Conservation (phyloP, 2,888 invertebrate genomes). For the Oasisia sp. region DNA sequence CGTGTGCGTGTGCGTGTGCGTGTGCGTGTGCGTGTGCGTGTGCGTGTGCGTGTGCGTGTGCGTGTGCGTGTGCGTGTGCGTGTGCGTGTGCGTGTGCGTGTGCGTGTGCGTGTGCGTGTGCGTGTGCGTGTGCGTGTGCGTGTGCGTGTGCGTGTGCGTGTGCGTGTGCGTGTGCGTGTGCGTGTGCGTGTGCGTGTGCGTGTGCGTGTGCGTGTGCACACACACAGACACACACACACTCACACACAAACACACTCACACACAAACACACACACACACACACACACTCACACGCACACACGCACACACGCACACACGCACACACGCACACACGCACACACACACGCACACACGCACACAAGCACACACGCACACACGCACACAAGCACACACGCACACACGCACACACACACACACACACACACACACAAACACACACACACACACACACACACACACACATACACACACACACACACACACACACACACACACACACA, state of each 20-base stretch:
- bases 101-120: neutral
- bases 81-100: constrained; percentile 18
- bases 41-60: neutral
- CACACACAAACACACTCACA: neutral
- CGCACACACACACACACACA: no score
- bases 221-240: no score
- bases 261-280: no score
- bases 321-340: neutral
- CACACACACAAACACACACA: no score
- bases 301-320: neutral
- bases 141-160: neutral
- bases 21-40: neutral
- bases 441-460: neutral
- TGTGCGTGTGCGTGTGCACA: neutral
- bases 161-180: no score
- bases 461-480: neutral
- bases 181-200: neutral
- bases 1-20: no score
- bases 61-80: constrained; percentile 18
- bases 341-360: no score
- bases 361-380: no score
- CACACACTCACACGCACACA: no score
- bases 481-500: neutral
- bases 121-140: constrained; percentile 1
- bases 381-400: no score